phyloP scores from a whole-genome alignment of 2,113 vertebrate genomes.

The Elephas maximus region DNA sequence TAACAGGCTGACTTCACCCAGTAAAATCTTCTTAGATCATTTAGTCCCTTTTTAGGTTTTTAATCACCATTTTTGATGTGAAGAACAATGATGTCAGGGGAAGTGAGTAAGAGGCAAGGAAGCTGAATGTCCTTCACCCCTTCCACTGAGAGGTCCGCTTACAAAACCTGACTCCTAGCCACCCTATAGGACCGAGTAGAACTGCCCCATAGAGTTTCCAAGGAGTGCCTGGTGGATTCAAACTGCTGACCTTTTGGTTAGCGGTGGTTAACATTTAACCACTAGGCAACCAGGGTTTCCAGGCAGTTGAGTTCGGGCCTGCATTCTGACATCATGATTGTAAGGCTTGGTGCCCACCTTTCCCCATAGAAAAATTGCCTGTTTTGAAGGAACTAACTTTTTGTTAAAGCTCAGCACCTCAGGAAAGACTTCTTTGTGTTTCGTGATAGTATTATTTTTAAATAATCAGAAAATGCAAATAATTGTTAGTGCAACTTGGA shows the following conservation, averaged over 20 bases:
- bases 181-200: too few relatives aligned
- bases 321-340: neutral
- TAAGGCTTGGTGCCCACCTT: neutral
- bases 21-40: neutral
- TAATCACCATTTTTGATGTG: neutral
- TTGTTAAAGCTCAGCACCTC: neutral
- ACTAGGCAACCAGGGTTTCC: too few relatives aligned
- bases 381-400: neutral
- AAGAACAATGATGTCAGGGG: neutral
- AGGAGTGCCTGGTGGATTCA: too few relatives aligned
- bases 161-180: too few relatives aligned
- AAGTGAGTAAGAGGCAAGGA: neutral
- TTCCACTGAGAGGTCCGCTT: neutral
- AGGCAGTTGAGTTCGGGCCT: neutral
- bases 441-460: neutral
- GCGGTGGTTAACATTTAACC: too few relatives aligned
- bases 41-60: neutral
- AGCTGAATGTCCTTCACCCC: neutral
- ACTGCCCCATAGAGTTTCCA: too few relatives aligned
- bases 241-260: too few relatives aligned
- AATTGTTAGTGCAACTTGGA: neutral
- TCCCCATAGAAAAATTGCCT: neutral
- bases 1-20: neutral
- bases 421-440: neutral
- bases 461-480: neutral